A percentile compares a stretch with the other conserved stretches of the same genome.
Evolutionary conservation across 2,888 invertebrate species (phyloP).

Genomic region (Cephus sareptanus): DNA sequence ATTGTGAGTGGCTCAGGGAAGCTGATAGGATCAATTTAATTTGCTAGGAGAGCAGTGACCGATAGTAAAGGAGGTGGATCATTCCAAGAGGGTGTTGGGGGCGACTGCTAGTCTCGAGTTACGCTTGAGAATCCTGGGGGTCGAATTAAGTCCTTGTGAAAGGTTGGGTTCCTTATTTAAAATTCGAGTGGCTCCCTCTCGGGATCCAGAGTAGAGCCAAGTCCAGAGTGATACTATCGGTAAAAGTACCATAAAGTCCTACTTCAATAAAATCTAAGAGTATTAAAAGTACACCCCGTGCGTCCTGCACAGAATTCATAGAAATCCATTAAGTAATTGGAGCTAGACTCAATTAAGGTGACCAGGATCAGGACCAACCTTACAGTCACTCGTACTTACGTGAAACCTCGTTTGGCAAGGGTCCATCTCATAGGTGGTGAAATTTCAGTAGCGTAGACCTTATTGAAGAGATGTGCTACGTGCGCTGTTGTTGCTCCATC

Average conservation of each 20-base stretch:
- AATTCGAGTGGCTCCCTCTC: constrained; percentile 32
- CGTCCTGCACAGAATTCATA: not conserved
- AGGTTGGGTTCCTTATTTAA: constrained; percentile 36
- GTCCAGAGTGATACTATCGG: constrained; percentile 7
- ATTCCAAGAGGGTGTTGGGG: too few relatives aligned
- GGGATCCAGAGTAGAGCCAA: constrained; percentile 19
- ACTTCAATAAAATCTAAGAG: constrained; percentile 38
- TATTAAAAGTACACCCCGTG: too few relatives aligned
- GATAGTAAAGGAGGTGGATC: too few relatives aligned
- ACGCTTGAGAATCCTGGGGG: constrained; percentile 4
- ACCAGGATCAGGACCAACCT: not conserved
- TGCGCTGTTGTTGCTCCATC: constrained; percentile 93
- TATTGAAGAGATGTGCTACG: constrained; percentile 78
- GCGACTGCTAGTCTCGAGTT: too few relatives aligned
- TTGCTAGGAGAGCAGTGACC: too few relatives aligned
- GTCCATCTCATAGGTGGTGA: constrained; percentile 89
- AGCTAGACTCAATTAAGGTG: constrained; percentile 17
- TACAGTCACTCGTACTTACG: constrained; percentile 69
- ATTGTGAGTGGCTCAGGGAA: too few relatives aligned
- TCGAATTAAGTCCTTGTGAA: constrained; percentile 32
- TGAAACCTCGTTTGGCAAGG: constrained; percentile 80
- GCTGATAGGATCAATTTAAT: too few relatives aligned
- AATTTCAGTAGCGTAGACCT: constrained; percentile 90
- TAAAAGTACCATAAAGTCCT: constrained; percentile 51
- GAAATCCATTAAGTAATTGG: constrained; percentile 18